phyloP scores from a whole-genome alignment of 1,140 invertebrate species.

The Drosophila littoralis region DNA sequence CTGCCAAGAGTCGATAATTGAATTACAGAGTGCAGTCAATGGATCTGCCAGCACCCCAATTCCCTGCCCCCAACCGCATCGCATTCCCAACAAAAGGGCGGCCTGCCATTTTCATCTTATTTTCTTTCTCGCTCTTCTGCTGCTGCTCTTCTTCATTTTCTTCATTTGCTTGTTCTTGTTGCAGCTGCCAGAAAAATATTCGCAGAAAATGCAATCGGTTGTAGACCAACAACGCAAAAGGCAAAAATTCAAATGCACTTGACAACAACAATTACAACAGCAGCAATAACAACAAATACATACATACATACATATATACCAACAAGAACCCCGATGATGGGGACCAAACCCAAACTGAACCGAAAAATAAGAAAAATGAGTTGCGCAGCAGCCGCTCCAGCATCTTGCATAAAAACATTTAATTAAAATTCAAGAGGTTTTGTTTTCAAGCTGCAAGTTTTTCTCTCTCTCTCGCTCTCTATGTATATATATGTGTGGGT shows the following conservation, averaged over 20 bases:
- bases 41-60: conserved; percentile 42
- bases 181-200: conserved; percentile 80
- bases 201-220: conserved; percentile 75
- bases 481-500: conserved; percentile 2
- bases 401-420: conserved; percentile 80
- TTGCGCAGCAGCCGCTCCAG: conserved; percentile 47
- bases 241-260: conserved; percentile 77
- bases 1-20: conserved; percentile 82
- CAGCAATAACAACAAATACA: conserved; percentile 27
- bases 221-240: conserved; percentile 56
- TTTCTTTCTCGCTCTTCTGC: conserved; percentile 16
- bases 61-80: not conserved
- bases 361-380: conserved; percentile 50
- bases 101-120: conserved; percentile 31
- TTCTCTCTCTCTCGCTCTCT: not conserved
- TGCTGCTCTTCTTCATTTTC: conserved; percentile 32
- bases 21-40: conserved; percentile 82
- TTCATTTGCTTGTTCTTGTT: conserved; percentile 41
- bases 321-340: conserved; percentile 37
- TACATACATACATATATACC: no score
- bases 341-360: conserved; percentile 52
- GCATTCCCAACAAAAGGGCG: not conserved
- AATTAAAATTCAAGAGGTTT: conserved; percentile 82
- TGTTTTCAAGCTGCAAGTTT: conserved; percentile 75
- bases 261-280: conserved; percentile 30